These are phyloP conservation scores for Hesperophylax magnus DNA, from an alignment of 1,140 invertebrate genomes.

Conservation along the genomic window DNA sequence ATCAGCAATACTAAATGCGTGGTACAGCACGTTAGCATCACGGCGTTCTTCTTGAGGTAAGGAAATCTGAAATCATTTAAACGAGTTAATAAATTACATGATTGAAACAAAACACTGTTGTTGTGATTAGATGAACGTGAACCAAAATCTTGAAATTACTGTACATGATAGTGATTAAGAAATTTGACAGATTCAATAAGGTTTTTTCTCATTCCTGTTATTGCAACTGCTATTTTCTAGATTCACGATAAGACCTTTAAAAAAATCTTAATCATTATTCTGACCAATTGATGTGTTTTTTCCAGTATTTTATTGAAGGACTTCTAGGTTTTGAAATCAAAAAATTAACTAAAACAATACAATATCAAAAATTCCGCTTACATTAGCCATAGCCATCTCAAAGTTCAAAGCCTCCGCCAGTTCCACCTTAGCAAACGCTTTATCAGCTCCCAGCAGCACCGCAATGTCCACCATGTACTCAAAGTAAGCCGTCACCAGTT, in stretches of 20 bases:
- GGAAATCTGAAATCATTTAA: constrained; percentile 77
- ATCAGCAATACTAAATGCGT: constrained; percentile 86
- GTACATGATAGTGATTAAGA: too few species aligned
- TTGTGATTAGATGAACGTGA: too few species aligned
- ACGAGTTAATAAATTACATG: too few species aligned
- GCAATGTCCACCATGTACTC: constrained; percentile 91
- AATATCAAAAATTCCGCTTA: constrained; percentile 71
- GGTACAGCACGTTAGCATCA: constrained; percentile 92
- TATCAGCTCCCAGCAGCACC: constrained; percentile 87
- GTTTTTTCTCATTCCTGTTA: too few species aligned
- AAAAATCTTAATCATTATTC: too few species aligned
- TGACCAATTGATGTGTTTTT: background rate
- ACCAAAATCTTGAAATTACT: too few species aligned
- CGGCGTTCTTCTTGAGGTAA: constrained; percentile 90
- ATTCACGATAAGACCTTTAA: too few species aligned
- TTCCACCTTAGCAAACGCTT: constrained; percentile 76
- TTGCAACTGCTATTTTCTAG: too few species aligned
- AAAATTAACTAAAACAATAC: too few species aligned
- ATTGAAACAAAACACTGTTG: too few species aligned
- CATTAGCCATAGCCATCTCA: constrained; percentile 94
- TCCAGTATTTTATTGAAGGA: background rate
- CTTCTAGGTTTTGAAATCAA: too few species aligned
- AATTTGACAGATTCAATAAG: too few species aligned
- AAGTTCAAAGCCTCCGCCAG: constrained; percentile 89
- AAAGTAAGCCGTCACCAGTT: constrained; percentile 84